Conservation (phyloP, 2,113 vertebrate genomes). For the Zootoca vivipara region DNA sequence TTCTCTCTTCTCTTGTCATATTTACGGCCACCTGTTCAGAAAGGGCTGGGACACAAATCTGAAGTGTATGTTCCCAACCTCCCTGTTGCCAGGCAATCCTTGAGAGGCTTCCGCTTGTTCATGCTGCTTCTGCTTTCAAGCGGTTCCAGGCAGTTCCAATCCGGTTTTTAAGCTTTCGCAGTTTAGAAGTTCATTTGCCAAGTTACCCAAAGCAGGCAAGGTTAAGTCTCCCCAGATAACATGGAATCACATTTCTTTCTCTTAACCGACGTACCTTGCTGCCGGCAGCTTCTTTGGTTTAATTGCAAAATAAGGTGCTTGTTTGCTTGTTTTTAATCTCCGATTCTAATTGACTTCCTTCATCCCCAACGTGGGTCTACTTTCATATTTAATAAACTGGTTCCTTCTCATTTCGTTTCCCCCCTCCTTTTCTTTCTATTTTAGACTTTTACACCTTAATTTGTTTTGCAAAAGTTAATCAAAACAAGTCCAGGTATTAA, state of each 20-base stretch:
- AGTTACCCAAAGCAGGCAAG: neutral
- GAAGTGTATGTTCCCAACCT: neutral
- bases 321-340: neutral
- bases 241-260: neutral
- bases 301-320: neutral
- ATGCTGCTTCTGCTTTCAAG: neutral
- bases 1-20: neutral
- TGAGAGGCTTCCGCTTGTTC: neutral
- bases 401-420: too few relatives aligned
- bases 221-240: neutral
- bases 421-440: too few relatives aligned
- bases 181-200: neutral
- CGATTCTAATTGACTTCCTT: too few relatives aligned
- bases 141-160: neutral
- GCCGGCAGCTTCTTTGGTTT: too few relatives aligned
- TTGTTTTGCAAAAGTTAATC: too few relatives aligned
- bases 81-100: neutral
- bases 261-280: neutral
- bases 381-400: too few relatives aligned
- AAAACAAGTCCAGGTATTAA: too few relatives aligned
- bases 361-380: too few relatives aligned
- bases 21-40: neutral
- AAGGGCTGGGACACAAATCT: neutral
- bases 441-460: too few relatives aligned
- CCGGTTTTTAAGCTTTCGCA: neutral